Percentiles rank a stretch among this genome's conserved stretches.
Conservation (phyloP, 37 sponge, comb jelly and placozoan species). For the Cladorhizidae sp. region DNA sequence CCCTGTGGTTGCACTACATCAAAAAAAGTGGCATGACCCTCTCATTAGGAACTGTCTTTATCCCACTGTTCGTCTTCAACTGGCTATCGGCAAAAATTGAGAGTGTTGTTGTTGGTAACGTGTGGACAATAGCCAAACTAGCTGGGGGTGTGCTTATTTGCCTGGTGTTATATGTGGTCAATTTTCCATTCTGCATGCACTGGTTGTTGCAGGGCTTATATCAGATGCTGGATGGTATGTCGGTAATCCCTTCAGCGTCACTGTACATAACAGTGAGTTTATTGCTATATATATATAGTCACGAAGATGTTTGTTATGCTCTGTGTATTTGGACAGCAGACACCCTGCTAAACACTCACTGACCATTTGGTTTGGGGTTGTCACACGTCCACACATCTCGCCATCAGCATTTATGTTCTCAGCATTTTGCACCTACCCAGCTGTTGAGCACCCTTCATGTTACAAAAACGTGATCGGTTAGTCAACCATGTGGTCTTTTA, state of each 20-base stretch:
- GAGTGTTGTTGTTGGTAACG: background rate
- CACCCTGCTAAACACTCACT: no score
- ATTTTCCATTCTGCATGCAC: conserved; percentile 18
- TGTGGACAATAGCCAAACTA: background rate
- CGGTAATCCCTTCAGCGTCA: background rate
- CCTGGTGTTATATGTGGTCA: conserved; percentile 5
- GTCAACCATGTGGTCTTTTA: no score
- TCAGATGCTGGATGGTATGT: background rate
- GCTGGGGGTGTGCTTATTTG: background rate
- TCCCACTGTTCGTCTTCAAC: conserved; percentile 63
- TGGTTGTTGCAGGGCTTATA: background rate
- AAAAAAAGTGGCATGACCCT: conserved; percentile 31
- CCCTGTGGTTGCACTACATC: conserved; percentile 40
- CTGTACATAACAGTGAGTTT: background rate
- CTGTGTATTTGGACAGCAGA: no score
- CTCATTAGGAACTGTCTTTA: conserved; percentile 40
- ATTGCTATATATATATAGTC: no score
- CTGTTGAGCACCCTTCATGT: no score
- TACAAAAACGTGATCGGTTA: no score
- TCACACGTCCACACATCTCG: no score
- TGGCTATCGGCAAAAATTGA: conserved; percentile 8
- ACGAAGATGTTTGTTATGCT: no score
- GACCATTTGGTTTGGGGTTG: no score
- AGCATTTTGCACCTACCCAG: no score
- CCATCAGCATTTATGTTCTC: no score